These are phyloP conservation scores for Ammodytes marinus DNA, from an alignment of 2,113 vertebrate genomes.

Conservation along the genomic window DNA sequence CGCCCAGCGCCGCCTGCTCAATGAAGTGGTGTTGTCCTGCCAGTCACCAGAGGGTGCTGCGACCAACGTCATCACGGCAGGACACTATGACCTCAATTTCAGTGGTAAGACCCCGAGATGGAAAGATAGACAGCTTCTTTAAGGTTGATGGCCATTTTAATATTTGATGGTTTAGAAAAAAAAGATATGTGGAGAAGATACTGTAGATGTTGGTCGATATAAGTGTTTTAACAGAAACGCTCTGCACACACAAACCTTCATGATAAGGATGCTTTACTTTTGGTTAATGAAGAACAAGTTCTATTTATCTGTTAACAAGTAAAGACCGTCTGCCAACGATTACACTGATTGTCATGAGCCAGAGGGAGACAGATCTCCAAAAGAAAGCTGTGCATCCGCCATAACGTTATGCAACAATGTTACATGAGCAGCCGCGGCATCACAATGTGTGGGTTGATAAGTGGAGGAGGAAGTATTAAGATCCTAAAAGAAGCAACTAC, in stretches of 20 bases:
- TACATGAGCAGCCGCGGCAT: too few relatives aligned
- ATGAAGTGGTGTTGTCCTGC: conserved; percentile 91
- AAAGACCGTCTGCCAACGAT: not conserved
- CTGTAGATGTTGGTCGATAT: too few relatives aligned
- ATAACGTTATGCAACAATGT: too few relatives aligned
- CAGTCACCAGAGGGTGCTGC: conserved; percentile 93
- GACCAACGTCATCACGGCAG: conserved; percentile 91
- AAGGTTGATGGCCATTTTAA: not conserved
- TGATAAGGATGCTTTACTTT: too few relatives aligned
- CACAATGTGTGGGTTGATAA: not conserved
- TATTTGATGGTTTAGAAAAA: not conserved
- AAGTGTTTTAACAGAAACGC: too few relatives aligned
- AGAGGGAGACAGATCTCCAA: too few relatives aligned
- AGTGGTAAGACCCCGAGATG: conserved; percentile 87
- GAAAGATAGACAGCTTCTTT: not conserved
- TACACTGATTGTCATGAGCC: not conserved
- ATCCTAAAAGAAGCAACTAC: not conserved
- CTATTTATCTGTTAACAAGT: too few relatives aligned
- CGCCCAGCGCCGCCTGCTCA: conserved; percentile 74
- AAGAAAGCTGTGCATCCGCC: too few relatives aligned
- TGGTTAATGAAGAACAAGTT: not conserved
- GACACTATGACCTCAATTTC: conserved; percentile 97
- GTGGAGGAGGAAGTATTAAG: not conserved
- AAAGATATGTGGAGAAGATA: too few relatives aligned
- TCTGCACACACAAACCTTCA: not conserved